phyloP scores from a whole-genome alignment of 2,113 vertebrate genomes.

The Callipepla californica region DNA sequence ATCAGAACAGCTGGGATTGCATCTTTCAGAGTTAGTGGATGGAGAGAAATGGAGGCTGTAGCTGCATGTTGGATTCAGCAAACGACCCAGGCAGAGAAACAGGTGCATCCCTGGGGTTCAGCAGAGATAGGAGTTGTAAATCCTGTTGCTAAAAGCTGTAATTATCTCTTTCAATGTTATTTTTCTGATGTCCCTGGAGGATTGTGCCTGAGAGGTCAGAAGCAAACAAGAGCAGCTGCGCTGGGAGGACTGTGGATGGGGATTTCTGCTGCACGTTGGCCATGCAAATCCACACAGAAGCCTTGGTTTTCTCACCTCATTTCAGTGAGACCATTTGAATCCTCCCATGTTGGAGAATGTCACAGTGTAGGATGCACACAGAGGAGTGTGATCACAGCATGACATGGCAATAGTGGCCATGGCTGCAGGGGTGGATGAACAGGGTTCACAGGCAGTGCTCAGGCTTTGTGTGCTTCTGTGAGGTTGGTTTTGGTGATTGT shows the following conservation, averaged over 20 bases:
- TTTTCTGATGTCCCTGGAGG: neutral
- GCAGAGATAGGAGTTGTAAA: neutral
- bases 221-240: neutral
- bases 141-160: neutral
- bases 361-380: neutral
- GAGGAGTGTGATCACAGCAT: rapidly evolving
- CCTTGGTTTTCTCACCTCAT: neutral
- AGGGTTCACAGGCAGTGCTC: rapidly evolving
- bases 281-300: neutral
- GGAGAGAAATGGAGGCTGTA: neutral
- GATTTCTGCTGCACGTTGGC: neutral
- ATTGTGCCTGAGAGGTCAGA: neutral
- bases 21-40: neutral
- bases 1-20: neutral
- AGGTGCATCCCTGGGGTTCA: neutral
- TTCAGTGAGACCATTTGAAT: neutral
- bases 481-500: neutral
- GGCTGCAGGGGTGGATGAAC: neutral
- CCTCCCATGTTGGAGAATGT: neutral
- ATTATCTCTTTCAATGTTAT: neutral
- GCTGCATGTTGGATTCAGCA: neutral
- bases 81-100: neutral
- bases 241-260: neutral
- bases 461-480: rapidly evolving
- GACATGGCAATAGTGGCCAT: rapidly evolving